Base-by-base conservation (phyloP, 2,113 vertebrate species). In the Nothocercus nigrocapillus region DNA sequence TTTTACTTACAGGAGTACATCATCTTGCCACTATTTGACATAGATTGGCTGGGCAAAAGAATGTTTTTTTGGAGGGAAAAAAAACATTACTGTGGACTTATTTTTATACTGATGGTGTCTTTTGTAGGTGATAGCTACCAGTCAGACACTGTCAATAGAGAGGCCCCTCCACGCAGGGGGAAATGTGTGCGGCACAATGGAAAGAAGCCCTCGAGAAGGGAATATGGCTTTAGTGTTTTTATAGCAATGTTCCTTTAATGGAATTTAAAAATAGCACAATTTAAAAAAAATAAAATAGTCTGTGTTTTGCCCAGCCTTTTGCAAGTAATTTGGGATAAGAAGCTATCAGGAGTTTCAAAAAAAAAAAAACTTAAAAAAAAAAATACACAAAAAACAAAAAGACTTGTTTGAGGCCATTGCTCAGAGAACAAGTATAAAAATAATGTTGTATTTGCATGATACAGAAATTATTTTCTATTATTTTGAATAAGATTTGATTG, bases 281-380 rank as follows among this genome's bases (percentile, higher is more conserved):
- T 94, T 49, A 81, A 70, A 61, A 32, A 82, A 69, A 61, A 32
- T 89, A 59, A 69, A 95, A 45, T 51, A 82, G 90, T 96, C 89
- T 96, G 68, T 72, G 69, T 96, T 97, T 96, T 97, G 95, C 98
- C 97, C 97, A 97, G 97, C 97, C 97, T 98, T 98, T 98, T 98
- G 97, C 97, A 97, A 96, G 97, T 97, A 88, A 96, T 95, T 95
- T 95, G 90, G 96, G 95, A 89, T 98, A 96, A 97, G 97, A 97
- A 97, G 94, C 97, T 96, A 86, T 92, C 96, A 97, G 94, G 97
- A 97, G 93, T 98, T 98, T 90, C 56, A 93, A 93, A 85, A 58
- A 85, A 32, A 54, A 93, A 93, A 85, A 62, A 85, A 34, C 72
- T 68, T 63, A n/a, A 19, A 49, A 77, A 62, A 56, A 70, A 86